Evolutionary conservation across 1,140 invertebrate species (phyloP), one percentile per base, ranked within the genome.

Genomic region (Paracyclopina nana): DNA sequence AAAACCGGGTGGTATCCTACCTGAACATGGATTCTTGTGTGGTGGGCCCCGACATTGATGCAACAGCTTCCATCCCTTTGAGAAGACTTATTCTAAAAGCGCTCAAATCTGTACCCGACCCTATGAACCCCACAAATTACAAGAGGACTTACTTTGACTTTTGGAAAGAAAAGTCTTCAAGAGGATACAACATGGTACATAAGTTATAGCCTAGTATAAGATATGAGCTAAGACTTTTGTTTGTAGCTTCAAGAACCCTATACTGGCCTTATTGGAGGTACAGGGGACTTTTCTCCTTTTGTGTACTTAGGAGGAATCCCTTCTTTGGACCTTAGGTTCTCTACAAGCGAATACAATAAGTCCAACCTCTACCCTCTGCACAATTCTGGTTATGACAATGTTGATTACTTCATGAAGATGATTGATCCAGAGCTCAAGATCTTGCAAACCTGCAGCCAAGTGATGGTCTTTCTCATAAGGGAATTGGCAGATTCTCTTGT

Each of bases 1-100:
- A 53, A 8, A 49, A 57, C 27, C 53, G 65, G 48, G 60, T 61
- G 26, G 59, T 66, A n/a, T 64, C 16, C 16, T 44, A 20, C n/a
- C 8, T 14, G 5, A 43, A 46, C 31, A 14, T 14, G 12, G 31
- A 46, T n/a, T 12, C 18, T 25, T 25, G 43, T 50, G 41, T 18
- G 2, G 16, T 18, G 4, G 49, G 31, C 4, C 40, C 22, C 1
- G 50, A 26, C 25, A 25, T 26, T 20, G 26, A 52, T 9, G 11
- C 30, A 26, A 50, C 22, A 50, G 51, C 31, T 2, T 20, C 16
- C 2, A 16, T 20, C 8, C 12, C 2, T 3, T 40, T 41, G 8
- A n/a, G 18, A 9, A 4, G 26, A 6, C 16, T 43, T 14, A 44
- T 51, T 4, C 11, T 51, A 44, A 34, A 25, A 6, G 27, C 24